phyloP scores from a whole-genome alignment of 2,113 vertebrate genomes.

The Oxyruncus cristatus region DNA sequence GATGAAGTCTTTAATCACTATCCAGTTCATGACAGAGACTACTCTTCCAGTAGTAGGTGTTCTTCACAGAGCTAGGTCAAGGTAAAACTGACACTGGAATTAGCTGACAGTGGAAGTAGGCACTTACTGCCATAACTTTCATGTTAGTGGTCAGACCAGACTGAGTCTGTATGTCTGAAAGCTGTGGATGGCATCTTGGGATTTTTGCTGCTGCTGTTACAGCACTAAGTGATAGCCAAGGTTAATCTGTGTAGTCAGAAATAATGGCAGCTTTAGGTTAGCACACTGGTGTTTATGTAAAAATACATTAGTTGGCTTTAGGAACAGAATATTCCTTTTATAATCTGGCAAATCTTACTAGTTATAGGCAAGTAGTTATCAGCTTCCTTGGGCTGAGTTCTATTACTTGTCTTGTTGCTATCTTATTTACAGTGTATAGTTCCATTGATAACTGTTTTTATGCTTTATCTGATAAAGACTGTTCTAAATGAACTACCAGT shows the following conservation, averaged over 20 bases:
- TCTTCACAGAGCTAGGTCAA: neutral
- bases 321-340: neutral
- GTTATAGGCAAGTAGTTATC: neutral
- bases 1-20: neutral
- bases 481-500: neutral
- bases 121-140: fast-evolving
- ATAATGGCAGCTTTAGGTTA: neutral
- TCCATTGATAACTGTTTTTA: neutral
- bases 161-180: neutral
- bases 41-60: neutral
- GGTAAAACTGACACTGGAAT: neutral
- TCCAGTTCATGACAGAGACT: neutral
- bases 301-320: neutral
- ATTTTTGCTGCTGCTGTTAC: neutral
- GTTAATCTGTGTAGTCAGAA: neutral
- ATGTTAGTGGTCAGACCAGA: neutral
- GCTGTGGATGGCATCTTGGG: neutral
- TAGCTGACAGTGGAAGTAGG: neutral
- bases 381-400: neutral
- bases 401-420: neutral
- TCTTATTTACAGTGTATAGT: neutral
- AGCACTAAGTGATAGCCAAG: neutral
- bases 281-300: neutral
- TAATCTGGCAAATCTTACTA: neutral
- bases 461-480: neutral